Percentiles rank a stretch among this genome's conserved stretches.
Conservation (phyloP, 1,140 invertebrate species). For the Zaprionus inermis region DNA sequence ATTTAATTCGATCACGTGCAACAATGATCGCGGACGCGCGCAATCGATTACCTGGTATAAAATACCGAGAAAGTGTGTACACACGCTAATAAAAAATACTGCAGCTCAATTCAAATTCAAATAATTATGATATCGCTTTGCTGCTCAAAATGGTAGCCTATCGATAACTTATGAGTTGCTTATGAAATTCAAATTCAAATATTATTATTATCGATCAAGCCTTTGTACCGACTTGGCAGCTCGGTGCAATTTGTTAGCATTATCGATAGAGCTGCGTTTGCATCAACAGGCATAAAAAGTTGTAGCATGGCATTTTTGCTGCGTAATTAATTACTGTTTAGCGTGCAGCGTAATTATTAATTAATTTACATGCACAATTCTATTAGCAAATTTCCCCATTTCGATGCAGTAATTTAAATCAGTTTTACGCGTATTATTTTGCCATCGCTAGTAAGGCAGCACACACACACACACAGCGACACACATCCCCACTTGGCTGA, state of each 20-base stretch:
- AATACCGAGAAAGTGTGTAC: no score
- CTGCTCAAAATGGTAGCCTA: not conserved
- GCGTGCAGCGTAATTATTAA: not conserved
- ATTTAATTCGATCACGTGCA: not conserved
- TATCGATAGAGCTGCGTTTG: not conserved
- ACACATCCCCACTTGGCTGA: not conserved
- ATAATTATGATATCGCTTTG: no score
- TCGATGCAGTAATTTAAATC: slow-evolving; percentile 2
- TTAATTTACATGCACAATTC: slow-evolving; percentile 4
- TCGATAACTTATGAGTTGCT: not conserved
- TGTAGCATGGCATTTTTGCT: not conserved
- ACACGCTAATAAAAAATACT: no score
- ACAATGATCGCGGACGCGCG: not conserved
- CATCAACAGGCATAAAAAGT: not conserved
- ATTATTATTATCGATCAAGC: not conserved
- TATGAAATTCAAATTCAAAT: not conserved
- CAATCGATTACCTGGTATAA: no score
- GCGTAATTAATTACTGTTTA: not conserved
- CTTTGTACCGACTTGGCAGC: no score
- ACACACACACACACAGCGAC: not conserved
- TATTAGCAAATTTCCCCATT: slow-evolving; percentile 5
- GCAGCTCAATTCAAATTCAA: no score
- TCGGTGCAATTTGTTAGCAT: not conserved
- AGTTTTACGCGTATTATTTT: slow-evolving; percentile 5
- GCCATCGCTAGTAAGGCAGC: not conserved